Evolutionary conservation across 1,140 invertebrate species (phyloP), one percentile per base, ranked within the genome.

Genomic region (Oreohelix idahoensis): DNA sequence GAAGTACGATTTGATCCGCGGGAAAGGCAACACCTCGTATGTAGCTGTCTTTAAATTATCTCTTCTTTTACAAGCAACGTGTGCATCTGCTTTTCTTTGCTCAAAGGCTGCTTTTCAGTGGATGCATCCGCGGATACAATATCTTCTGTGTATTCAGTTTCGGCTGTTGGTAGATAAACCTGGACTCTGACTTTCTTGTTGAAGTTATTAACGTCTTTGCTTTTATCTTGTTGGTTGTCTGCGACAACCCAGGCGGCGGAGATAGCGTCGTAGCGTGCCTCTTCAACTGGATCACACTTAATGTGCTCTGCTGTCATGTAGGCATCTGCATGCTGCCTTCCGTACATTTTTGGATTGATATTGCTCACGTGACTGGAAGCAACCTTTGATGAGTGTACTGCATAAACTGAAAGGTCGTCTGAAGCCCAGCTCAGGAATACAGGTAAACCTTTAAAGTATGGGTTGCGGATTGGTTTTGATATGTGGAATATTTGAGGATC

Each of bases 91-190:
- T n/a, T n/a, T n/a, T n/a, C n/a, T n/a, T n/a, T n/a, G n/a, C n/a
- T n/a, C n/a, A n/a, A n/a, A 45, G 42, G 15, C 15, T 15, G 42
- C 15, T 26, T 58, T 58, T 26, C 23, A 58, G 51, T 58, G 23
- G 51, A 58, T 58, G 10, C 51, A 58, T 79, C 15, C 0, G 20
- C 51, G 23, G 78, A 36, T 45, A 23, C 36, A 26, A 84, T 29
- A 45, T 84, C 85, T 17, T 84, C 83, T 20, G 15, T 63, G 1
- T 66, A 5, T 10, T 84, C 85, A 17, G 53, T 23, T 29, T 35
- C 75, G 4, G 82, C 82, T 45, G 66, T 82, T 36, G 85, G 85
- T 26, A 86, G 35, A 51, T 78, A 84, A n/a, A 86, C 80, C 29
- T 82, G 49, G 0, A 86, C 79, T 17, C 38, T n/a, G 11, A 86